Percentiles rank a stretch among this genome's conserved stretches.
Conservation (phyloP, 2,797 vertebrate genomes). For the Acestrorhynchus altus region DNA sequence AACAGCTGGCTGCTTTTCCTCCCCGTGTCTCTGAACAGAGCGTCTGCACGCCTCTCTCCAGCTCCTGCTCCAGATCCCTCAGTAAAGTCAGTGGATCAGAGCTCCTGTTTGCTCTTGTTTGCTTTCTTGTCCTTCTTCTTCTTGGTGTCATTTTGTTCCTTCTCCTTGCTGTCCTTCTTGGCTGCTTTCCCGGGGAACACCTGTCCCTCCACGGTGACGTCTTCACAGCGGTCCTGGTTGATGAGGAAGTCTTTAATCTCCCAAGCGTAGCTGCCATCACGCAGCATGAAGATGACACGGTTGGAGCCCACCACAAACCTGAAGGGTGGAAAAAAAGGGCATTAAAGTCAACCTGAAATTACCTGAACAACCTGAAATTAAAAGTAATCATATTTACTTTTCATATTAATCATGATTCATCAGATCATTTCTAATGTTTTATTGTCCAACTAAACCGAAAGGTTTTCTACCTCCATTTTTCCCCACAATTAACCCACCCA, state of each 20-base stretch:
- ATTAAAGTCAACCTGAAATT: not conserved
- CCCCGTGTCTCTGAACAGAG: not conserved
- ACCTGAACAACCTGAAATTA: too few species aligned
- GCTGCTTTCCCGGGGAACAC: slow-evolving; percentile 89
- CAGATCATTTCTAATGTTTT: too few species aligned
- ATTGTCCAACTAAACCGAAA: too few species aligned
- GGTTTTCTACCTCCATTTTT: too few species aligned
- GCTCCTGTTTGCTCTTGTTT: slow-evolving; percentile 78
- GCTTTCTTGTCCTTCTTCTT: slow-evolving; percentile 81
- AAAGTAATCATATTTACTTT: too few species aligned
- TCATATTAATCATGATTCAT: not conserved
- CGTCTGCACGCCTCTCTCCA: not conserved
- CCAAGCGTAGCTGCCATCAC: slow-evolving; percentile 92
- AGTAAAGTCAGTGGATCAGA: slow-evolving; percentile 71
- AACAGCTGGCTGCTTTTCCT: too few species aligned
- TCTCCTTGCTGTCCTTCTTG: slow-evolving; percentile 68
- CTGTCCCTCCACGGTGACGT: slow-evolving; percentile 95
- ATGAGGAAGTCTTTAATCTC: slow-evolving; percentile 95
- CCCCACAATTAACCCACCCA: too few species aligned
- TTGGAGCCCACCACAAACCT: slow-evolving; percentile 96
- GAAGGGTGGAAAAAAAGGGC: not conserved
- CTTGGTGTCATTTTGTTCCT: slow-evolving; percentile 77
- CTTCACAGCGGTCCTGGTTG: slow-evolving; percentile 86
- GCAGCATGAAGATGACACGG: slow-evolving; percentile 93
- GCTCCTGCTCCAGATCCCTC: not conserved